A percentile compares a stretch with the other conserved stretches of the same genome.
These are phyloP conservation scores for Micromesistius poutassou DNA, from an alignment of 2,797 vertebrate species.

Conservation along the genomic window DNA sequence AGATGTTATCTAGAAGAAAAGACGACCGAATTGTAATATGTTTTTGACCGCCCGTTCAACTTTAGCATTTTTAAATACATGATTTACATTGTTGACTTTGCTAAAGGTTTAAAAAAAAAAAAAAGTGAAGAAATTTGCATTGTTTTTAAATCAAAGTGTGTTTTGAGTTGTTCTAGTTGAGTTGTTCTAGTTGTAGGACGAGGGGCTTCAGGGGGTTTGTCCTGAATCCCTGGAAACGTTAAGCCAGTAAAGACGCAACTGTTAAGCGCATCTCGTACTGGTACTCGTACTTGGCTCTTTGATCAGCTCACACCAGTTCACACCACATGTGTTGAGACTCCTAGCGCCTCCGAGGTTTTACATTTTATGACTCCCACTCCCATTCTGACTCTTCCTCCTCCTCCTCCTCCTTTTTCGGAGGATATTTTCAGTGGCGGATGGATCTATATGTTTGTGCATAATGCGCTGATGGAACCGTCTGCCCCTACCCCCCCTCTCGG, in stretches of 20 bases:
- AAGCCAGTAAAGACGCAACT: neutral
- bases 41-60: neutral
- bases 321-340: neutral
- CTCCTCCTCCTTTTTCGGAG: neutral
- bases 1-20: neutral
- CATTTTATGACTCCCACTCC: neutral
- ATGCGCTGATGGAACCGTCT: neutral
- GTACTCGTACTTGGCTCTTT: neutral
- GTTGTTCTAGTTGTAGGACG: neutral
- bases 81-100: neutral
- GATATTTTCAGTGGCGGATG: neutral
- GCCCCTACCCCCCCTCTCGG: too few species aligned
- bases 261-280: neutral
- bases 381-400: constrained; percentile 13
- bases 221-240: neutral
- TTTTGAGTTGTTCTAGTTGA: neutral
- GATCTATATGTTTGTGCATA: neutral
- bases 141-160: neutral
- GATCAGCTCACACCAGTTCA: neutral
- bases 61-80: neutral
- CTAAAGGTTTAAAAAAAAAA: neutral
- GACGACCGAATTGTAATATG: neutral
- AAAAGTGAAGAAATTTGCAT: neutral
- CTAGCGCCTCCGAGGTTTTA: neutral
- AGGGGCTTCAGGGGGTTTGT: neutral